phyloP scores from a whole-genome alignment of 2,797 vertebrate genomes.

The Sebastiscus tertius region DNA sequence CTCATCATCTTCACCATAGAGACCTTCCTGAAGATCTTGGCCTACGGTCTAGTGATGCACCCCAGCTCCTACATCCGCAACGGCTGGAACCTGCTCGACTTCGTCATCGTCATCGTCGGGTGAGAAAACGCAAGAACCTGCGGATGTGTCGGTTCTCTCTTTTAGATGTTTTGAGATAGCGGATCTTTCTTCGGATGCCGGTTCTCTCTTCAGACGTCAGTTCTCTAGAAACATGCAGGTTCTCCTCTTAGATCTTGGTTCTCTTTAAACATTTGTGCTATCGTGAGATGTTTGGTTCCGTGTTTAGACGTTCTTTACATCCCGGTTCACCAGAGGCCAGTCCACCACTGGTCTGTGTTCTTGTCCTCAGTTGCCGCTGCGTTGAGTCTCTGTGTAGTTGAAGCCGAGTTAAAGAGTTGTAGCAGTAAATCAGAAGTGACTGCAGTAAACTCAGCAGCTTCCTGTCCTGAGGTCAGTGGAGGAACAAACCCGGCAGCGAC shows the following conservation, averaged over 20 bases:
- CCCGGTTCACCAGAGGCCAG: not conserved
- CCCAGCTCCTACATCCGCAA: conserved; percentile 95
- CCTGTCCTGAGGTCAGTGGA: conserved; percentile 15
- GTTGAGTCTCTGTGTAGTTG: not conserved
- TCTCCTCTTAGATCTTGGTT: not conserved
- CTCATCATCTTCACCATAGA: conserved; percentile 95
- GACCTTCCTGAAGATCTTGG: conserved; percentile 94
- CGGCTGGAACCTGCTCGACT: conserved; percentile 95
- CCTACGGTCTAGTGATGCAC: conserved; percentile 95
- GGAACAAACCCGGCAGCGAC: conserved; percentile 23
- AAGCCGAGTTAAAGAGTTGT: not conserved
- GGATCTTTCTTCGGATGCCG: not conserved
- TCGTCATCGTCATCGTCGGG: conserved; percentile 95
- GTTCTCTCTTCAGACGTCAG: not conserved
- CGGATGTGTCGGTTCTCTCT: not conserved
- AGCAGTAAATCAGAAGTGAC: conserved; percentile 35
- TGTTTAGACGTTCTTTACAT: not conserved
- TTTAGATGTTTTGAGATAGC: no score
- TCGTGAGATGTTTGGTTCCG: not conserved
- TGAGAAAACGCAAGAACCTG: conserved; percentile 63
- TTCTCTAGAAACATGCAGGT: not conserved
- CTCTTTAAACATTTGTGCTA: not conserved
- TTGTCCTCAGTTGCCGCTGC: not conserved
- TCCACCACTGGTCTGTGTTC: not conserved
- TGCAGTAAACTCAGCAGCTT: conserved; percentile 27